Evolutionary conservation across 2,797 vertebrate genomes (phyloP).

Genomic region (Crypturellus tataupa): DNA sequence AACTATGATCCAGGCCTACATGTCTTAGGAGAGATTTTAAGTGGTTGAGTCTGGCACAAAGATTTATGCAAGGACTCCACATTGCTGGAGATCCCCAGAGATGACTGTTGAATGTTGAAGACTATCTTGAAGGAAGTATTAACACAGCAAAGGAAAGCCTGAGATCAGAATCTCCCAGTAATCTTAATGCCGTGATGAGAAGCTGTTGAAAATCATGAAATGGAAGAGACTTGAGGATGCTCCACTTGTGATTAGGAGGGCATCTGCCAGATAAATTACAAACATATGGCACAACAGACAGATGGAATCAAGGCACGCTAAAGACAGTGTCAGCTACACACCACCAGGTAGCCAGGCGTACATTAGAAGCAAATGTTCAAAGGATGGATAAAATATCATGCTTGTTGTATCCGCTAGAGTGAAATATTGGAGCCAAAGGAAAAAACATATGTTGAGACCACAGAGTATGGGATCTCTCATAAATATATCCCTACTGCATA

Average conservation of each 20-base stretch:
- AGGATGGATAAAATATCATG: conserved; percentile 63
- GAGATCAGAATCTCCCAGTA: not conserved
- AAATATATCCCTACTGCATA: not conserved
- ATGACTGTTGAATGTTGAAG: not conserved
- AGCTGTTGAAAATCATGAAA: conserved; percentile 39
- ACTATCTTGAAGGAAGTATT: not conserved
- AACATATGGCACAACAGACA: conserved; percentile 71
- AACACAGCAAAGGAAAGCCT: not conserved
- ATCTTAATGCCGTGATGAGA: not conserved
- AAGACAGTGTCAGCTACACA: conserved; percentile 70
- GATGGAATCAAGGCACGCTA: conserved; percentile 68
- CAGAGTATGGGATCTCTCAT: not conserved
- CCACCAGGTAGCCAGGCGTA: conserved; percentile 63
- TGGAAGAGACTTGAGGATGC: conserved; percentile 47
- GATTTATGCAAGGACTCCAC: not conserved
- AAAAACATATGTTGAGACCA: not conserved
- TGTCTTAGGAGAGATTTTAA: conserved; percentile 32
- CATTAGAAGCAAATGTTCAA: conserved; percentile 63
- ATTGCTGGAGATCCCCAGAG: conserved; percentile 8
- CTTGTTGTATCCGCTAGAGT: conserved; percentile 53
- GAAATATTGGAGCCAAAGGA: not conserved
- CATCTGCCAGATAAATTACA: conserved; percentile 71
- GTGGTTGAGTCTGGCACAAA: conserved; percentile 4
- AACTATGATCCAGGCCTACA: conserved; percentile 12
- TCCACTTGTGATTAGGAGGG: conserved; percentile 57